These are phyloP conservation scores for Desmodus rotundus DNA, from an alignment of 2,113 vertebrate species.

Conservation along the genomic window DNA sequence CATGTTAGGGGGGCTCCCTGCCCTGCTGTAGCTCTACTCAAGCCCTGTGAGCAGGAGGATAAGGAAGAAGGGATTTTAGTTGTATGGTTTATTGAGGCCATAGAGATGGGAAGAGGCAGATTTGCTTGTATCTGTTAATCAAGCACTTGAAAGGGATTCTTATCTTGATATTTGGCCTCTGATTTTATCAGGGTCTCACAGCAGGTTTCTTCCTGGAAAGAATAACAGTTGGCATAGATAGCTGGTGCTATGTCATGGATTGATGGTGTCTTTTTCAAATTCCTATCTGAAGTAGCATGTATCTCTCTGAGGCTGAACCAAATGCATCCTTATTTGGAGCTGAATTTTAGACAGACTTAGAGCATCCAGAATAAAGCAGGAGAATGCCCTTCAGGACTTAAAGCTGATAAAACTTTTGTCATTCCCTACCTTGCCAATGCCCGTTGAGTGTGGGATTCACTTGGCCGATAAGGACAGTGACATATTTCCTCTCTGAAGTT, in stretches of 20 bases:
- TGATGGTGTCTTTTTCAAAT: background rate
- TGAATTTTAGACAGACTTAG: background rate
- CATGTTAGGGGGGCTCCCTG: background rate
- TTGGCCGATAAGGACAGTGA: constrained; percentile 22
- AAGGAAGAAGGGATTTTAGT: background rate
- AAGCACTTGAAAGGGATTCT: background rate
- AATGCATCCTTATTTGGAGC: background rate
- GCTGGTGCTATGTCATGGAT: background rate
- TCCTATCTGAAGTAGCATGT: constrained; percentile 26
- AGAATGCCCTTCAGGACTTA: constrained; percentile 33
- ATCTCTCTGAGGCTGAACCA: constrained; percentile 19
- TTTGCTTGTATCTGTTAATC: constrained; percentile 26
- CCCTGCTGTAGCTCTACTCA: accelerated
- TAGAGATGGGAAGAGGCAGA: background rate
- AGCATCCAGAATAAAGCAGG: background rate
- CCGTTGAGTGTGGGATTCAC: background rate
- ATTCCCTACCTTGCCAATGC: background rate
- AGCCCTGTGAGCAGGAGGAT: accelerated
- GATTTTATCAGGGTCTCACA: constrained; percentile 16
- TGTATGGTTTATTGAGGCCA: accelerated
- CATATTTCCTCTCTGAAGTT: constrained; percentile 43
- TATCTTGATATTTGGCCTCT: background rate
- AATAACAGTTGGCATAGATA: background rate
- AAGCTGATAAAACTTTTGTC: constrained; percentile 41
- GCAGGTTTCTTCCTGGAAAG: background rate